Evolutionary conservation across 2,888 invertebrate genomes (phyloP).

Genomic region (Cantharis rufa): DNA sequence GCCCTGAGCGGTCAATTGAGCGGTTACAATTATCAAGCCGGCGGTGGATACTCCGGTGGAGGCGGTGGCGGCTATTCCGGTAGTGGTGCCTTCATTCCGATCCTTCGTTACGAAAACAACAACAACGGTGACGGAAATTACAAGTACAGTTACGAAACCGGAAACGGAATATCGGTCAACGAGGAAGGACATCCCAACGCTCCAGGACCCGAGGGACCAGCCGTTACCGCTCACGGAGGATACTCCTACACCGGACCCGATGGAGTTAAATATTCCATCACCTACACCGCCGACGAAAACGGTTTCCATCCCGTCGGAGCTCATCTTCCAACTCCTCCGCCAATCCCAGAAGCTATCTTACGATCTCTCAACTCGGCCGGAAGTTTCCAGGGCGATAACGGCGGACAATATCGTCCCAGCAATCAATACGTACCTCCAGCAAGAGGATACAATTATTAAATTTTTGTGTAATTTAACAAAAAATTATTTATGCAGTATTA

Average conservation of each 20-base stretch:
- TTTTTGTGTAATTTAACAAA: not conserved
- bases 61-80: not conserved
- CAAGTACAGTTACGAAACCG: constrained; percentile 65
- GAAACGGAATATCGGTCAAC: constrained; percentile 66
- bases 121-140: constrained; percentile 69
- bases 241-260: constrained; percentile 65
- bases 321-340: constrained; percentile 64
- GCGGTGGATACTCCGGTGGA: constrained; percentile 1
- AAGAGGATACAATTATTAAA: constrained; percentile 12
- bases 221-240: constrained; percentile 57
- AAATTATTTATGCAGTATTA: not conserved
- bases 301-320: constrained; percentile 62
- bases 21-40: not conserved
- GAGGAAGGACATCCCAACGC: constrained; percentile 52
- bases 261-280: constrained; percentile 60
- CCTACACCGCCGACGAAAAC: constrained; percentile 63
- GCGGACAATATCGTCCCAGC: constrained; percentile 43
- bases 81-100: constrained; percentile 57
- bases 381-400: constrained; percentile 29
- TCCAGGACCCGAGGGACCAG: constrained; percentile 36
- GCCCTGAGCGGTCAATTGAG: constrained; percentile 9
- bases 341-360: constrained; percentile 63
- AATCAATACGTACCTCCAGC: constrained; percentile 15
- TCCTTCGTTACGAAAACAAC: constrained; percentile 63
- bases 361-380: constrained; percentile 37